Evolutionary conservation across 2,113 vertebrate species (phyloP).

Genomic region (Spermophilus dauricus): DNA sequence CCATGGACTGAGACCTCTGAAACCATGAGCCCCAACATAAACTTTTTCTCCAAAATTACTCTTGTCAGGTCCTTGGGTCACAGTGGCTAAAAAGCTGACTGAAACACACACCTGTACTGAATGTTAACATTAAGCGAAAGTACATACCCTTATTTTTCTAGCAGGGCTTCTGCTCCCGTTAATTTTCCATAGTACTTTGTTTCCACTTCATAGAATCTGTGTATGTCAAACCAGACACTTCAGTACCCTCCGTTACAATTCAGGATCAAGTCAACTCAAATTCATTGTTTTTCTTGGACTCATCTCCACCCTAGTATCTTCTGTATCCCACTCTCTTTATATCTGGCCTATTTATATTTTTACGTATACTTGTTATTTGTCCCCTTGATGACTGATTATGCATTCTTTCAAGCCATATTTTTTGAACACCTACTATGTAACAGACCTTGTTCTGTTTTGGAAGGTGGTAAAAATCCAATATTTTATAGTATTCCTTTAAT

Average conservation of each 20-base stretch:
- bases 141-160: background rate
- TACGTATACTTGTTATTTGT: background rate
- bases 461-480: background rate
- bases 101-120: background rate
- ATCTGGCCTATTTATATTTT: background rate
- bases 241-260: rapidly evolving
- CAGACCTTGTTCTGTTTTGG: background rate
- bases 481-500: background rate
- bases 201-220: background rate
- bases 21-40: no score
- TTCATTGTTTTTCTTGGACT: background rate
- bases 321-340: background rate
- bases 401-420: background rate
- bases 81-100: no score
- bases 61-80: no score
- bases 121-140: background rate
- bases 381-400: background rate
- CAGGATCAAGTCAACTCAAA: background rate
- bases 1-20: no score
- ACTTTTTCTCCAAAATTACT: no score
- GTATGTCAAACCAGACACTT: background rate
- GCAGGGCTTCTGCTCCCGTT: background rate
- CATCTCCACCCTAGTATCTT: background rate
- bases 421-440: background rate
- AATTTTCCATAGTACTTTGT: background rate